Conservation (phyloP, 64 coral and sea anemone species). For the Pocillopora damicornis region DNA sequence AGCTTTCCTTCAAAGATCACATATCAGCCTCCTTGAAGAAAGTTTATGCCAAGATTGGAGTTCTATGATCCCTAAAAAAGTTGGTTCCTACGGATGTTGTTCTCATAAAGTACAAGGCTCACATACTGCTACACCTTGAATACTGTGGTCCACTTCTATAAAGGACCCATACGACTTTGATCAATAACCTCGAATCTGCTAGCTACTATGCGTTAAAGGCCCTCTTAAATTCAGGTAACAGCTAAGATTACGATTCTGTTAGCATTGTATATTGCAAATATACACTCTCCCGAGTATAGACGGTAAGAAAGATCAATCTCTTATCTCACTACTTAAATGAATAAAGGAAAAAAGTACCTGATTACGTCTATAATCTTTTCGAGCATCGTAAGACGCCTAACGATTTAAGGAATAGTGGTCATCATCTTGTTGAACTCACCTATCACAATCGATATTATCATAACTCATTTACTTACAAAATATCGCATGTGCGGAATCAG, state of each 20-base stretch:
- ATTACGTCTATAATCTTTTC: too few relatives aligned
- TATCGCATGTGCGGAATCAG: too few relatives aligned
- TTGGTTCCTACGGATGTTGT: conserved; percentile 19
- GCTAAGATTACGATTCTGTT: neutral
- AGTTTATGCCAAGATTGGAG: conserved; percentile 42
- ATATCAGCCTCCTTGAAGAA: conserved; percentile 32
- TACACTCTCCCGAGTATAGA: too few relatives aligned
- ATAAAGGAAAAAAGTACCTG: too few relatives aligned
- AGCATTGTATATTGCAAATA: neutral
- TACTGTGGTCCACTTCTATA: conserved; percentile 46
- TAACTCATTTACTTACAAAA: too few relatives aligned
- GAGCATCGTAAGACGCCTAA: too few relatives aligned
- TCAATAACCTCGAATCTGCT: conserved; percentile 23
- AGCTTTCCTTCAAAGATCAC: neutral
- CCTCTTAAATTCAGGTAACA: conserved; percentile 15
- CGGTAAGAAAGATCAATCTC: too few relatives aligned
- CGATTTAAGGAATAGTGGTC: too few relatives aligned
- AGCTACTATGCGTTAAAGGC: conserved; percentile 34
- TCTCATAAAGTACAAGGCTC: conserved; percentile 11
- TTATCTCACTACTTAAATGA: too few relatives aligned
- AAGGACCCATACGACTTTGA: conserved; percentile 32
- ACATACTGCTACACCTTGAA: conserved; percentile 38
- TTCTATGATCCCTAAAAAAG: conserved; percentile 44
- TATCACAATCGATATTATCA: too few relatives aligned
- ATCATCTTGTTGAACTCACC: too few relatives aligned